phyloP scores from a whole-genome alignment of 2,797 vertebrate genomes.

The Rhabdophis nuchalis region DNA sequence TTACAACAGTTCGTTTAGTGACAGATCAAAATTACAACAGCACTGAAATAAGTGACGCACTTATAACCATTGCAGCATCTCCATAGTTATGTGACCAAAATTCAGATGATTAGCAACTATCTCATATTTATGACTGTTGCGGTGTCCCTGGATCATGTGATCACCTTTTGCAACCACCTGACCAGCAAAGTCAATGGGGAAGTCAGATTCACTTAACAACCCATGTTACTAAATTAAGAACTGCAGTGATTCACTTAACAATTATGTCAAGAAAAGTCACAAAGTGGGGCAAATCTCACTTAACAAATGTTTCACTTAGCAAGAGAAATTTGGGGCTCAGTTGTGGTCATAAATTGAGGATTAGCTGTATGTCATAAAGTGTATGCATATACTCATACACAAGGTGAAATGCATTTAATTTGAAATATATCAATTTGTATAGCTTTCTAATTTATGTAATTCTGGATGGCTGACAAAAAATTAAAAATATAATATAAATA shows the following conservation, averaged over 20 bases:
- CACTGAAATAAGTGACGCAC: neutral
- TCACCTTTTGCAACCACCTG: neutral
- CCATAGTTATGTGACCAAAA: neutral
- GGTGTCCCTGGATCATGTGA: neutral
- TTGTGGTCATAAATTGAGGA: neutral
- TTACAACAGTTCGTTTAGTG: neutral
- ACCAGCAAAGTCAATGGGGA: neutral
- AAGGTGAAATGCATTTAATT: neutral
- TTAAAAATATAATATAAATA: neutral
- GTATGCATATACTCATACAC: neutral
- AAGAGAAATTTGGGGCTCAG: neutral
- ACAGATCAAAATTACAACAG: neutral
- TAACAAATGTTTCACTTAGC: neutral
- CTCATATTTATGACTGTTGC: neutral
- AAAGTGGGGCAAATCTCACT: neutral
- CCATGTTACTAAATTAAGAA: neutral
- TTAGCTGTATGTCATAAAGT: neutral
- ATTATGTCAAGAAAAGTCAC: neutral
- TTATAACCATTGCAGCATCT: neutral
- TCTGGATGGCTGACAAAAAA: neutral
- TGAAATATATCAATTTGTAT: neutral
- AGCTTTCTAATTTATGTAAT: neutral
- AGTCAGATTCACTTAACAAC: neutral
- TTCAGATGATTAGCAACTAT: neutral
- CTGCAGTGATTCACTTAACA: neutral